Evolutionary conservation across 1,140 invertebrate genomes (phyloP).

Genomic region (Atta colombica): DNA sequence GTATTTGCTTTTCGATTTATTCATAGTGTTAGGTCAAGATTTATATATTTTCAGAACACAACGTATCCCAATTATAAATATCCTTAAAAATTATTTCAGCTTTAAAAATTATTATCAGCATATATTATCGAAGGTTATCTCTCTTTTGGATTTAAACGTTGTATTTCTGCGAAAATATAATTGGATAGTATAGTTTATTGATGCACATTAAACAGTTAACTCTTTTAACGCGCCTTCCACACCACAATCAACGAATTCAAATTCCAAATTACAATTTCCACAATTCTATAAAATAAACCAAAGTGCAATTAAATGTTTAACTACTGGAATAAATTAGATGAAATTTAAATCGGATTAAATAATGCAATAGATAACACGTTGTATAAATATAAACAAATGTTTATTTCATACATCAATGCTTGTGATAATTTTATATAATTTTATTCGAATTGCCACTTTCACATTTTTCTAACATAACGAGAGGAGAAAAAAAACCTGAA

Average conservation of each 20-base stretch:
- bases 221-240: neutral
- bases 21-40: neutral
- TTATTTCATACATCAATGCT: slow-evolving; percentile 17
- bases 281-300: slow-evolving; percentile 28
- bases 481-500: too few species aligned
- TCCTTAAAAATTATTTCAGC: neutral
- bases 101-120: too few species aligned
- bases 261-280: slow-evolving; percentile 20
- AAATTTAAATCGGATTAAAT: slow-evolving; percentile 35
- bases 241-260: slow-evolving; percentile 3
- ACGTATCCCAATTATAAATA: neutral
- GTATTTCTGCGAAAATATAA: neutral
- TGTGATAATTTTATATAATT: slow-evolving; percentile 36
- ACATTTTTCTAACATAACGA: neutral
- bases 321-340: slow-evolving; percentile 23
- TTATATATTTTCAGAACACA: slow-evolving; percentile 20
- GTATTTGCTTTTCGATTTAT: neutral
- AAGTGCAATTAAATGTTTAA: slow-evolving; percentile 35
- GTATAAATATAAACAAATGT: slow-evolving; percentile 5
- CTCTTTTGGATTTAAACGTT: neutral
- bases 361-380: slow-evolving; percentile 20
- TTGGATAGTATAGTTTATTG: neutral
- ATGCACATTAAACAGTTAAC: neutral
- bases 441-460: neutral
- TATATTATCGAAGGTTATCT: neutral